phyloP scores from a whole-genome alignment of 2,113 vertebrate species.

The Calidris pygmaea region DNA sequence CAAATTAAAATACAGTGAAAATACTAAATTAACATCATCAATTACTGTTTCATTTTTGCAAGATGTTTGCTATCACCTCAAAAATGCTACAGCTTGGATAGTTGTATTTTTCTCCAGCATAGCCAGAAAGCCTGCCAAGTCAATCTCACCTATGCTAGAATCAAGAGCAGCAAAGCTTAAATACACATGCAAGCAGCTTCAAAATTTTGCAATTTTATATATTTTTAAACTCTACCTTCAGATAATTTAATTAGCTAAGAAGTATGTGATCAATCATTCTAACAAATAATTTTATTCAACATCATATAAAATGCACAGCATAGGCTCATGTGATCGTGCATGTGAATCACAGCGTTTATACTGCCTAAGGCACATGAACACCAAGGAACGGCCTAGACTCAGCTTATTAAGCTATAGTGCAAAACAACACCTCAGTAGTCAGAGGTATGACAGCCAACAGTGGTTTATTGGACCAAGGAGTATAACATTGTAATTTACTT shows the following conservation, averaged over 20 bases:
- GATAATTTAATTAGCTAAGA: constrained; percentile 42
- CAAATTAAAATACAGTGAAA: not conserved
- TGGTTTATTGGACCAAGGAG: constrained; percentile 72
- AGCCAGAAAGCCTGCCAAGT: not conserved
- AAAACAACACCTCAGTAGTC: constrained; percentile 71
- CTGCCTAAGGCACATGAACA: constrained; percentile 18
- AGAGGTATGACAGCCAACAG: constrained; percentile 64
- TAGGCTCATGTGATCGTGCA: not conserved
- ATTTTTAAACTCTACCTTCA: constrained; percentile 8
- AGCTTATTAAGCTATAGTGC: constrained; percentile 71
- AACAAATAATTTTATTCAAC: constrained; percentile 30
- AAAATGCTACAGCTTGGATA: not conserved
- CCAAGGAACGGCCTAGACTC: constrained; percentile 42
- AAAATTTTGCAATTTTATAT: constrained; percentile 32
- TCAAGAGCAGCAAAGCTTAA: constrained; percentile 1
- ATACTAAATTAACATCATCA: not conserved
- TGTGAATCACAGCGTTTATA: constrained; percentile 63
- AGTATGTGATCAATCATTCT: constrained; percentile 37
- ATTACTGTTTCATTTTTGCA: not conserved
- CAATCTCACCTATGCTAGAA: constrained; percentile 15
- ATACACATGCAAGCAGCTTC: not conserved
- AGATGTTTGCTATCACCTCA: not conserved
- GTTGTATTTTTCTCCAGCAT: not conserved
- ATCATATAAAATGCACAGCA: not conserved
- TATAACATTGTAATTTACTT: constrained; percentile 77